Base-by-base conservation (phyloP, 2,797 vertebrate species). In the Periophthalmus magnuspinnatus region DNA sequence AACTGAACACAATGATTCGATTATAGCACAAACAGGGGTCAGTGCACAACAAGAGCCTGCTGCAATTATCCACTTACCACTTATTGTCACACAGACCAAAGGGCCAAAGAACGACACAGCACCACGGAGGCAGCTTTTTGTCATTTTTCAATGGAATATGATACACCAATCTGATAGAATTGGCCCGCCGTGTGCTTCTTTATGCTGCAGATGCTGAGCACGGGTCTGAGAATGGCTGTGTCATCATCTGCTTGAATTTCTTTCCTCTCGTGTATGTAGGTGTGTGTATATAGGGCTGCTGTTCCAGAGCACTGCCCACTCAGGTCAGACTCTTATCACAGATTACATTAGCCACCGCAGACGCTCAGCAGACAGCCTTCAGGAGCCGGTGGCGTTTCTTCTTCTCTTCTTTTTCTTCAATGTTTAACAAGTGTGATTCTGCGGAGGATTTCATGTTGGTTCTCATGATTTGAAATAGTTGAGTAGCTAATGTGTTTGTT, bases 311-410 rank as follows among this genome's bases (percentile, higher is more conserved):
- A 57, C 79, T 67, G 72, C 84, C 81, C 83, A 86, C 87, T 85
- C 78, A 81, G 72, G 71, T 79, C 81, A 82, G 80, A 86, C 86
- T 84, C 77, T n/a, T 65, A 77, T 81, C 70, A 71, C 69, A 76
- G 78, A 85, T 83, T 84, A 75, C 81, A 81, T 88, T 86, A 84
- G 77, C 81, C 79, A 78, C 78, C 84, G 70, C 66, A 71, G 81
- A 14, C 41, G 41, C 65, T 70, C 68, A 52, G 36, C 71, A 84
- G 75, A 72, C 76, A 71, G 67, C 74, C 71, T 74, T 67, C 73
- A 70, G 70, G 66, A 70, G 58, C 38, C 71, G 68, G 32, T 52
- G 66, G 65, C 50, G 68, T 83, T 59, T 55, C 71, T 32, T 36
- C 38, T 64, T 17, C 22, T 17, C 22, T 55, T n/a, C 7, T n/a